A percentile compares a stretch with the other conserved stretches of the same genome.
phyloP scores from a whole-genome alignment of 2,113 vertebrate genomes.

The Eurystomus gularis region DNA sequence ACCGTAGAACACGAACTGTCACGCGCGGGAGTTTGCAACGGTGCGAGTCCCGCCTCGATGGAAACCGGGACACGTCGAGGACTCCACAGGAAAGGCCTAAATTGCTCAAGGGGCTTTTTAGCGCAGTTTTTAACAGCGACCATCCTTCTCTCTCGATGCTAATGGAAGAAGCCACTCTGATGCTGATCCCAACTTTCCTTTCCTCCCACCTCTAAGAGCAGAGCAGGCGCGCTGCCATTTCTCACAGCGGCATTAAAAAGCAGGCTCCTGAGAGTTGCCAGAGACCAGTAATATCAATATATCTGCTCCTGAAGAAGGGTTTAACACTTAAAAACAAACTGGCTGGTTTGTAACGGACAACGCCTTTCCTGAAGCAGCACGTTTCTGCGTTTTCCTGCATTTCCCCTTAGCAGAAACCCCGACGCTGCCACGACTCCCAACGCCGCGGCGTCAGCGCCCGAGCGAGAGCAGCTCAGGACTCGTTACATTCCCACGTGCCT shows the following conservation, averaged over 20 bases:
- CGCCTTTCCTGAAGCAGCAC: accelerated
- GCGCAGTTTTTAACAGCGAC: not conserved
- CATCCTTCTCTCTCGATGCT: accelerated
- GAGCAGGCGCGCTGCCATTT: not conserved
- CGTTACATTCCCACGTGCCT: not conserved
- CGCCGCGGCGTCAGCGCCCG: accelerated
- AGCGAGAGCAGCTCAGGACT: not conserved
- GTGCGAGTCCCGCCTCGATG: accelerated
- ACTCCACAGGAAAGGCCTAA: accelerated
- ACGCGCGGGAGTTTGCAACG: accelerated
- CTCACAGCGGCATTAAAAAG: accelerated
- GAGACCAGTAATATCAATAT: accelerated
- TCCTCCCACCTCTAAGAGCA: not conserved
- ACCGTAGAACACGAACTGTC: accelerated
- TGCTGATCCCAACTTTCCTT: not conserved
- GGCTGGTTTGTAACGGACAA: not conserved
- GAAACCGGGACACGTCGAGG: accelerated
- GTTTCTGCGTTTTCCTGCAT: not conserved
- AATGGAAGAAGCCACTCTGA: not conserved
- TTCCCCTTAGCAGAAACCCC: not conserved
- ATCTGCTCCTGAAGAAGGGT: not conserved
- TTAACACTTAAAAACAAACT: not conserved
- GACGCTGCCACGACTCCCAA: not conserved
- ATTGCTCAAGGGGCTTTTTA: not conserved
- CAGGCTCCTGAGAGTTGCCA: not conserved